Percentiles rank a stretch among this genome's conserved stretches.
Evolutionary conservation across 2,797 vertebrate genomes (phyloP).

Genomic region (Takifugu ocellatus): DNA sequence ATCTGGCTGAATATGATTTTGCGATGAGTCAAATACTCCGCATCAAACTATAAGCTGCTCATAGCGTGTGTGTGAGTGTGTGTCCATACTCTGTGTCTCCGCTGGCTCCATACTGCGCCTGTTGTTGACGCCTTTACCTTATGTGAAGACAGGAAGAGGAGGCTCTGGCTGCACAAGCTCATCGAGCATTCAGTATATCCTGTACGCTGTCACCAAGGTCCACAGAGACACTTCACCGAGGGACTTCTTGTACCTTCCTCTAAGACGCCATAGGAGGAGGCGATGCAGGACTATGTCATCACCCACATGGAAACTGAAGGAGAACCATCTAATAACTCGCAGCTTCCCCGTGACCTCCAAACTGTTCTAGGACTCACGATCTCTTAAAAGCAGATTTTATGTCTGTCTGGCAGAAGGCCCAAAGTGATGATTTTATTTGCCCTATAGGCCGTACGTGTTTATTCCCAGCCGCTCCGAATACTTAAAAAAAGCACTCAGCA

Average conservation of each 20-base stretch:
- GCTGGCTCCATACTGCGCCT: neutral
- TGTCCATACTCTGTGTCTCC: neutral
- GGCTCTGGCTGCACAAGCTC: neutral
- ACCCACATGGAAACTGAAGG: neutral
- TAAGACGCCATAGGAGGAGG: neutral
- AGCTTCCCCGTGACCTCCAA: conserved; percentile 2
- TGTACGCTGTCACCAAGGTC: conserved; percentile 6
- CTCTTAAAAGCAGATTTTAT: conserved; percentile 18
- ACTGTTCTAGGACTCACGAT: neutral
- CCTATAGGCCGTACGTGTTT: conserved; percentile 1
- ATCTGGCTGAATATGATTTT: neutral
- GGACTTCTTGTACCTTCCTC: neutral
- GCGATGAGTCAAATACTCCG: neutral
- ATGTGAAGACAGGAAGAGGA: neutral
- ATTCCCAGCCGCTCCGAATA: too few relatives aligned
- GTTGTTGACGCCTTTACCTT: neutral
- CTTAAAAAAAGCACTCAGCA: too few relatives aligned
- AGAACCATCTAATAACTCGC: neutral
- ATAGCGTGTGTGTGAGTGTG: neutral
- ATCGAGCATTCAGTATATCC: conserved; percentile 8
- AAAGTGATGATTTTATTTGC: conserved; percentile 5
- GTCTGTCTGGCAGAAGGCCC: conserved; percentile 4
- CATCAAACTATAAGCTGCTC: neutral
- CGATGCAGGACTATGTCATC: conserved; percentile 3
- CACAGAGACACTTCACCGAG: neutral